Base-by-base conservation (phyloP, 2,797 vertebrate species). In the Pangasius sanitwongsei region DNA sequence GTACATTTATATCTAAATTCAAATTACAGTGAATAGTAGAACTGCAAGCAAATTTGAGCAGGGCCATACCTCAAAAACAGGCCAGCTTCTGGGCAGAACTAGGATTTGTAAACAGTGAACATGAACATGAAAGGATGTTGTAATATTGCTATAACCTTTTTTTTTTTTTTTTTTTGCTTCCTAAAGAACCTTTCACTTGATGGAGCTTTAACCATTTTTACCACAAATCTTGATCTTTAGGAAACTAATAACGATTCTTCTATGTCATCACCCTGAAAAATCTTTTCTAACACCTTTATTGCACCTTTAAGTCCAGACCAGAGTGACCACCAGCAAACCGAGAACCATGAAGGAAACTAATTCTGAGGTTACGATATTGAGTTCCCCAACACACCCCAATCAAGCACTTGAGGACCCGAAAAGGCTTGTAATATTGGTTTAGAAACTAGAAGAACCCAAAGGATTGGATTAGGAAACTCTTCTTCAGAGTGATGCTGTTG, bases 21-120 rank as follows among this genome's bases (percentile, higher is more conserved):
- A 63, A 85, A 95, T 37, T 8, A 34, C 15, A 93, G 93, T 95
- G 1, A 31, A 90, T 92, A 93, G 87, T 87, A 91, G 70, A 81
- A 37, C 55, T 59, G 25, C 6, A 44, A 94, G 94, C 94, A 92
- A 94, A 96, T 96, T 94, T 97, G 97, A 97, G 97, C 97, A 98
- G 97, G 96, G 96, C 96, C 96, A 96, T 95, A 96, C 96, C 95
- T 69, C 31, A 77, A 13, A 31, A 74, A 63, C 87, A 91, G 92
- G 91, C 92, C 88, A 91, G 92, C 91, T 93, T 92, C 63, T 81
- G 18, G 18, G 18, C 53, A 61, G 23, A 77, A 88, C n/a, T 23
- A 13, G 9, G 5, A 31, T 48, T 61, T 55, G 50, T 5, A 57
- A 34, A 31, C 50, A 57, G 15, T 28, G 44, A 77, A 72, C 69